phyloP scores from a whole-genome alignment of 53 echinoderm and acorn worm species.

The Luidia sarsii region DNA sequence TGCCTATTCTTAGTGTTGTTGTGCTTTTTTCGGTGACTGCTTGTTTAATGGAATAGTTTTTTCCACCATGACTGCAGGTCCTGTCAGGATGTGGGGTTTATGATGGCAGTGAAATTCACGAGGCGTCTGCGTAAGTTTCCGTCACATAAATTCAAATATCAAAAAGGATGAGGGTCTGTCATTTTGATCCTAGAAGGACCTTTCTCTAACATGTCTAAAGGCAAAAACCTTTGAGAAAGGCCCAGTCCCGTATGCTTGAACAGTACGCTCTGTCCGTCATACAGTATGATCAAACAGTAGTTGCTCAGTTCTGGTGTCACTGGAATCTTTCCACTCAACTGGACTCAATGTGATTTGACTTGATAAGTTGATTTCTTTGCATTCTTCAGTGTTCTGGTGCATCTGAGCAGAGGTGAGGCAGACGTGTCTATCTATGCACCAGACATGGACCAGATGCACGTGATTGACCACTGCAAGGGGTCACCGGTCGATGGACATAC shows the following conservation, averaged over 20 bases:
- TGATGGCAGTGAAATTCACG: conserved; percentile 95
- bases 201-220: neutral
- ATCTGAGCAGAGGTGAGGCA: conserved; percentile 81
- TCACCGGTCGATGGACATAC: conserved; percentile 78
- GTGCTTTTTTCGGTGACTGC: neutral
- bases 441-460: conserved; percentile 92
- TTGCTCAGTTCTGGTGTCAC: no score
- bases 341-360: no score
- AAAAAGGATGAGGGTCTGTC: neutral
- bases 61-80: conserved; percentile 56
- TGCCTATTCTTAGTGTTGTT: neutral
- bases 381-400: conserved; percentile 72
- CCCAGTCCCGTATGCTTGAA: no score
- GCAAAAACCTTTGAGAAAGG: neutral
- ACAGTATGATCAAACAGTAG: no score
- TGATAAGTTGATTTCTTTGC: no score
- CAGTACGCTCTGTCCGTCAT: no score
- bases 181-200: neutral
- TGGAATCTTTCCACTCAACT: no score
- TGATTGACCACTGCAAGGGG: conserved; percentile 91
- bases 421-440: conserved; percentile 90
- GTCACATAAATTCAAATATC: neutral
- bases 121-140: conserved; percentile 89
- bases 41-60: neutral
- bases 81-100: conserved; percentile 91